Evolutionary conservation across 2,797 vertebrate species (phyloP), one percentile per base, ranked within the genome.

Genomic region (Poeciliopsis infans): DNA sequence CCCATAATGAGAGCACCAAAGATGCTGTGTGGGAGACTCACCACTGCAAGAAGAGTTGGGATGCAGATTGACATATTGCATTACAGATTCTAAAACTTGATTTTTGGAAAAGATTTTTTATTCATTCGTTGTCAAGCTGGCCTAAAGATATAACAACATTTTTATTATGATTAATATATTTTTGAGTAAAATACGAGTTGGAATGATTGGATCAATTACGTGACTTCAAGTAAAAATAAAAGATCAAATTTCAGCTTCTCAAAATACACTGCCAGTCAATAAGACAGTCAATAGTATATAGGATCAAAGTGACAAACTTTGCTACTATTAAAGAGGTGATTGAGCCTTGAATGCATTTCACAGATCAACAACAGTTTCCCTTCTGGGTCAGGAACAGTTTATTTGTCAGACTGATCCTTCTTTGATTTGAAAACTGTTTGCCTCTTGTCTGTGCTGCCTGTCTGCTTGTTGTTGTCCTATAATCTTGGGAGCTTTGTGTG

Each of bases 401-500:
- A 51, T 85, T 69, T 75, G 39, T 59, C 47, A 73, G 55, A 31
- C 83, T 75, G 74, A 79, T 82, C 73, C 18, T 5, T 28, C 28
- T 74, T 41, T 78, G 68, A 59, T 71, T 76, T 47, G 33, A 74
- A 75, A 73, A 51, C 64, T 47, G 74, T 72, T 70, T 59, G 61
- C 36, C 53, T 41, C 74, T 74, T 59, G 53, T 31, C 78, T 73
- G 68, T 45, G 51, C 45, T 74, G 36, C 69, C 49, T 53, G 64
- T 55, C 51, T 83, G 74, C 76, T 82, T 83, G 81, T 84, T 77
- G 68, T 79, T 77, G 72, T 78, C 69, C 16, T 78, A 36, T 83
- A 77, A 81, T 73, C 55, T 28, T 79, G 33, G 75, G 23, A 39
- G 77, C 36, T 76, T 28, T 81, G 75, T 57, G 18, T 82, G 66